Evolutionary conservation across 2,113 vertebrate genomes (phyloP).

Genomic region (Catagonus wagneri): DNA sequence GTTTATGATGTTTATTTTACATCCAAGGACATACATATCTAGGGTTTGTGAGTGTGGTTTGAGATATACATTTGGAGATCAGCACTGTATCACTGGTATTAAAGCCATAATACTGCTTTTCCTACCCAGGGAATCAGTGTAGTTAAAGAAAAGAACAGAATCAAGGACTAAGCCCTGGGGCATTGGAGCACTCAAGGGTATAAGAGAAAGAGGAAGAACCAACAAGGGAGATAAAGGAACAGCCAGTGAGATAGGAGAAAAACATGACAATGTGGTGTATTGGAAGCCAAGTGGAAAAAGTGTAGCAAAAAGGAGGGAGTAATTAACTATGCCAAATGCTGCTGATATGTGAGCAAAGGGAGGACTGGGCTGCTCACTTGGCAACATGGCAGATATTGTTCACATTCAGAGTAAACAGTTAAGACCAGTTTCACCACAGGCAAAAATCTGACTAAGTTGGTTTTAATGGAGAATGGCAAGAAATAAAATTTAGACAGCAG

Average conservation of each 20-base stretch:
- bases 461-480: background rate
- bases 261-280: background rate
- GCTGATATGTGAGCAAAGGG: background rate
- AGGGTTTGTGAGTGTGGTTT: background rate
- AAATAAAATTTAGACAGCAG: background rate
- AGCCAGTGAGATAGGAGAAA: background rate
- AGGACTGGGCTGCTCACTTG: background rate
- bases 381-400: background rate
- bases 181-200: background rate
- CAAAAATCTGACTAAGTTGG: background rate
- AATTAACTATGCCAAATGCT: background rate
- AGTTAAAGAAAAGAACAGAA: background rate
- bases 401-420: background rate
- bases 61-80: background rate
- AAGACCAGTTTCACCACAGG: background rate
- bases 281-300: background rate
- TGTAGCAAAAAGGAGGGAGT: background rate
- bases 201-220: background rate
- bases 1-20: background rate
- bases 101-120: background rate
- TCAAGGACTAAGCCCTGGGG: background rate
- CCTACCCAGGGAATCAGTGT: background rate
- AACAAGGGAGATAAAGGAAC: background rate
- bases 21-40: background rate
- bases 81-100: background rate